Conservation (phyloP, 2,888 invertebrate species). For the Hirtodrosophila duncani region DNA sequence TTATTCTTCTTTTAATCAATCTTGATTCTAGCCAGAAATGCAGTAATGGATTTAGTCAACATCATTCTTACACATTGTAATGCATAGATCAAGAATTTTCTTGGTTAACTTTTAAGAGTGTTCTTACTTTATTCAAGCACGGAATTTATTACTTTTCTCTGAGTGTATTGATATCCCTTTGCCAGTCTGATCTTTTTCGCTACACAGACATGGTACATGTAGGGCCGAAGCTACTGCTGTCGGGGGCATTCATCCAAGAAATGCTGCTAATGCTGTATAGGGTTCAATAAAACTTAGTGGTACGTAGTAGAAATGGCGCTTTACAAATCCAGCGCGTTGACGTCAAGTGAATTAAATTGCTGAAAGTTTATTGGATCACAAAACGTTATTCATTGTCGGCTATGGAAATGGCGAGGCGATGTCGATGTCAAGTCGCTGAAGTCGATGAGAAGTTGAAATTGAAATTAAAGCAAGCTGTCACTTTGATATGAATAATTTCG, state of each 20-base stretch:
- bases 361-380: slow-evolving; percentile 69
- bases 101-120: too few relatives aligned
- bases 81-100: too few relatives aligned
- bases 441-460: slow-evolving; percentile 39
- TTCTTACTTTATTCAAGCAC: too few relatives aligned
- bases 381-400: slow-evolving; percentile 67
- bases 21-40: too few relatives aligned
- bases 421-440: slow-evolving; percentile 49
- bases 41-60: too few relatives aligned
- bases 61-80: too few relatives aligned
- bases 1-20: too few relatives aligned
- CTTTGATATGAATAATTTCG: slow-evolving; percentile 35
- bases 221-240: not conserved
- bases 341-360: slow-evolving; percentile 69
- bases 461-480: slow-evolving; percentile 6
- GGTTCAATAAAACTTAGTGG: slow-evolving; percentile 33
- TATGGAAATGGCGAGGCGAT: slow-evolving; percentile 29
- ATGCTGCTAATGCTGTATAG: not conserved
- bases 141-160: too few relatives aligned
- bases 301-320: slow-evolving; percentile 31
- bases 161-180: too few relatives aligned
- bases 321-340: slow-evolving; percentile 32
- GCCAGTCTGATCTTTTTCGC: too few relatives aligned
- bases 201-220: too few relatives aligned
- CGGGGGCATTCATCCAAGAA: not conserved